Evolutionary conservation across 1,140 invertebrate species (phyloP), one percentile per base, ranked within the genome.

Genomic region (Neodiprion virginianus): DNA sequence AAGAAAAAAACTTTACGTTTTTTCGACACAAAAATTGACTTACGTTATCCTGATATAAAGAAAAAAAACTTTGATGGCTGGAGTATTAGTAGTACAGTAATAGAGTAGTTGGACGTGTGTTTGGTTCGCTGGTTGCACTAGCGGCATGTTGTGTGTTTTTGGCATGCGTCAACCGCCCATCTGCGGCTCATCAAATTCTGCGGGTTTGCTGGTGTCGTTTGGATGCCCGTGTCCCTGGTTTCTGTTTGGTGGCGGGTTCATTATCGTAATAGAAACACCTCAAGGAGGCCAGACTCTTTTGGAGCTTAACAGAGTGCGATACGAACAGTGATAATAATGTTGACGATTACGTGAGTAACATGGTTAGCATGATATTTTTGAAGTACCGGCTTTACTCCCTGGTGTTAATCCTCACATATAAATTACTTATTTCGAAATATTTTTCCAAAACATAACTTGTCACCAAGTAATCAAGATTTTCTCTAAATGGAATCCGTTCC

Each of bases 181-280:
- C 79, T 83, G 82, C 83, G 81, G 84, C 76, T 74, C 82, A 80
- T 79, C 79, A 81, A 84, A 61, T 17, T 40, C 53, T 61, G 53
- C 11, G 73, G 75, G 72, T 75, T 71, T 70, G 75, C 72, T 53
- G 67, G 72, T 69, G 71, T 65, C 72, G 67, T 28, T 74, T n/a
- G 47, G 48, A 82, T 84, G 79, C 83, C 83, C 83, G 82, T 80
- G 74, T 81, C 21, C 11, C 82, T 82, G 80, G 77, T 78, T 11
- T 84, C 83, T 87, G 80, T 86, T 81, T 84, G 88, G 87, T 89
- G 88, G 84, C 88, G 89, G 88, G 86, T 89, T 86, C 85, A 80
- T 87, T 86, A 40, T 83, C 86, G 86, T 87, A 87, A 87, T 91
- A 91, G 90, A 91, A 91, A 91, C 90, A 91, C 86, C 90, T 91